These are phyloP conservation scores for Theocolax elegans DNA, from an alignment of 1,140 invertebrate species.

Conservation along the genomic window DNA sequence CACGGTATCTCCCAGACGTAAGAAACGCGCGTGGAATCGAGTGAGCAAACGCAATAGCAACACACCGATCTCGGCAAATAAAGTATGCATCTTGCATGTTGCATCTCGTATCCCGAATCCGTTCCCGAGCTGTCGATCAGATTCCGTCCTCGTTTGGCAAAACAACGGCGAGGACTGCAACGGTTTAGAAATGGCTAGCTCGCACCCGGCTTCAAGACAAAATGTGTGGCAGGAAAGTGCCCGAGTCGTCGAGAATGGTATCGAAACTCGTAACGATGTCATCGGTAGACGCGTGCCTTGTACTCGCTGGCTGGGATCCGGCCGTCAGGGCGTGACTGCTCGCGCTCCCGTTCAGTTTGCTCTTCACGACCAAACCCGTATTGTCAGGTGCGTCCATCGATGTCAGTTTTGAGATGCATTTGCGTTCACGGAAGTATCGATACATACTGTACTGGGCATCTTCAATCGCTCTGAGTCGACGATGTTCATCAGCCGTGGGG, in stretches of 20 bases:
- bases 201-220: slow-evolving; percentile 63
- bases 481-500: background rate
- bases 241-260: slow-evolving; percentile 74
- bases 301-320: slow-evolving; percentile 57
- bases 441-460: slow-evolving; percentile 60
- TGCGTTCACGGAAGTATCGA: slow-evolving; percentile 60
- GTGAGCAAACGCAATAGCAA: background rate
- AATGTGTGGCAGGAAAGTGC: slow-evolving; percentile 75
- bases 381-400: slow-evolving; percentile 54
- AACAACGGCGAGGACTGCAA: background rate
- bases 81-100: too few species aligned
- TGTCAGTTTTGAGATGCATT: slow-evolving; percentile 59
- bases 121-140: too few species aligned
- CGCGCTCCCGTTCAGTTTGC: slow-evolving; percentile 64
- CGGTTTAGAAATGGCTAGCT: slow-evolving; percentile 63
- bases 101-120: too few species aligned
- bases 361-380: slow-evolving; percentile 56
- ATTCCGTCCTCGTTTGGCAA: too few species aligned
- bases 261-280: slow-evolving; percentile 68
- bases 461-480: slow-evolving; percentile 56
- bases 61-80: background rate
- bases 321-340: slow-evolving; percentile 63
- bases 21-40: background rate
- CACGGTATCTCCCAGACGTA: background rate
- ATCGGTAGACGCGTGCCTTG: slow-evolving; percentile 64